These are phyloP conservation scores for Lasioglossum morio DNA, from an alignment of 2,888 invertebrate species.

Conservation along the genomic window DNA sequence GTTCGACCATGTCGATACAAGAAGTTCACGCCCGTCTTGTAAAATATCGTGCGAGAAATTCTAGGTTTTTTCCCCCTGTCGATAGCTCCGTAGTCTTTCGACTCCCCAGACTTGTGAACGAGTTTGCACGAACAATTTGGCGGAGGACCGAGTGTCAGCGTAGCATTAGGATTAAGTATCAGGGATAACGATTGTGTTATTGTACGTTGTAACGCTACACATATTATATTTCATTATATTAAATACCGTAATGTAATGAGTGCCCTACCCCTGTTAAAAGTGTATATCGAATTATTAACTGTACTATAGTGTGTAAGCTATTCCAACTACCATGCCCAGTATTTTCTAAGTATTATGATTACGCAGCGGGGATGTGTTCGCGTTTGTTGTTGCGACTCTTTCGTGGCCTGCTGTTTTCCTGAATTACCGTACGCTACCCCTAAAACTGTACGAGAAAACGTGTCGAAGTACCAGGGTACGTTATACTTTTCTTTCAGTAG, in stretches of 20 bases:
- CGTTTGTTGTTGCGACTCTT: constrained; percentile 47
- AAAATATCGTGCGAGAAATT: background rate
- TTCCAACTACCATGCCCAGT: constrained; percentile 80
- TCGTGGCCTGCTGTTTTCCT: constrained; percentile 29
- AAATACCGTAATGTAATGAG: constrained; percentile 69
- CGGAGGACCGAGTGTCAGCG: constrained; percentile 38
- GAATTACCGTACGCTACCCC: background rate
- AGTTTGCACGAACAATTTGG: constrained; percentile 22
- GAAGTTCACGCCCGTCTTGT: background rate
- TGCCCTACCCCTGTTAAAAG: constrained; percentile 77
- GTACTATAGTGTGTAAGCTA: constrained; percentile 75
- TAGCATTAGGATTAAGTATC: constrained; percentile 56
- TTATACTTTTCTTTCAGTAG: background rate
- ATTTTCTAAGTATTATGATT: constrained; percentile 79
- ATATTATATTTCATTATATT: constrained; percentile 68
- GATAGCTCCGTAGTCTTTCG: background rate
- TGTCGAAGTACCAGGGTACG: background rate
- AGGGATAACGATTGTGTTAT: constrained; percentile 61
- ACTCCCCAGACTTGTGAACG: constrained; percentile 25
- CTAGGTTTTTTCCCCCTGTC: background rate
- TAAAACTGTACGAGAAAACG: background rate
- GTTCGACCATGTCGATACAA: background rate
- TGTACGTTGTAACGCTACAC: constrained; percentile 62
- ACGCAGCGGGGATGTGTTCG: constrained; percentile 59
- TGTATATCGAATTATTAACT: constrained; percentile 75